Evolutionary conservation across 2,888 invertebrate species (phyloP), one percentile per base, ranked within the genome.

Genomic region (Drosophila anceps): DNA sequence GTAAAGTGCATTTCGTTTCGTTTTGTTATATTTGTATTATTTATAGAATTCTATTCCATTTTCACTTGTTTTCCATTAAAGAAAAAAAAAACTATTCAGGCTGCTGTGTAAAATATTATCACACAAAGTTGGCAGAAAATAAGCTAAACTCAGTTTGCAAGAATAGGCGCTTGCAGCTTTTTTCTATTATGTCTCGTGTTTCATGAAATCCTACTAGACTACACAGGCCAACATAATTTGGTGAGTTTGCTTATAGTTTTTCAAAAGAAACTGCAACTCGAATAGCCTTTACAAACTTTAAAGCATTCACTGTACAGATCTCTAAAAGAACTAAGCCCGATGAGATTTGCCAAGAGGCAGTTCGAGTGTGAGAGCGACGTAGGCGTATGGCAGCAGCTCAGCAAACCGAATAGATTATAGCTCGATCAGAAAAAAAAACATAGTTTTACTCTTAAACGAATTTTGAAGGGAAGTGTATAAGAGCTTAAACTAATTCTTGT

Each of bases 1-100:
- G 48, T n/a, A 50, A 50, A 50, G 31, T 50, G 48, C 48, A 29
- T 48, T 48, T 48, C 48, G 5, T 48, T 48, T n/a, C n/a, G 27
- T n/a, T 29, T 48, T 29, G 27, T 31, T 41, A 13, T 35, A 13
- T 35, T 35, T 3, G 35, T 13, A n/a, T 41, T 41, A 9, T 41
- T 18, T 50, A 31, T 10, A n/a, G 48, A n/a, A 31, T 48, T 48
- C 6, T 48, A 29, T 48, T 50, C 44, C 44, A 44, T 27, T 44
- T 44, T 8, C 44, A 29, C n/a, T 48, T 29, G 48, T 18, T 29
- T 48, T 50, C 29, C 31, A 50, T 50, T 50, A 31, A 10, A 13
- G 18, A 20, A 43, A 6, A 20, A 10, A 10, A 18, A 18, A 50
- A 31, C 48, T 31, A n/a, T 50, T 50, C 18, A 12, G 31, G 12